Evolutionary conservation across 2,888 invertebrate species (phyloP).

Genomic region (Orchesellides sinensis): DNA sequence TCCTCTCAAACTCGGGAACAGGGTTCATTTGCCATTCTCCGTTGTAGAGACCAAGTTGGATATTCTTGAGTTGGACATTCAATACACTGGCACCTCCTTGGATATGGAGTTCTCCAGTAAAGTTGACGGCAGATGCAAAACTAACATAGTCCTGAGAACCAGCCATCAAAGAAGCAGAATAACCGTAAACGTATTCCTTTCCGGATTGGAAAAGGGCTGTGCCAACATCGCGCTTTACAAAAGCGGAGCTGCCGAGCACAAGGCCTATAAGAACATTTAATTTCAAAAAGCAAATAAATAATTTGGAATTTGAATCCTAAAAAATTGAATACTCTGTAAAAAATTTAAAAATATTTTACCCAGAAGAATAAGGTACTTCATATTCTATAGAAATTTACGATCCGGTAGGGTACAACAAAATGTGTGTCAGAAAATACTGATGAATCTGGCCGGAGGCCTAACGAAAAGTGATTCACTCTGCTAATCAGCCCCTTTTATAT

Average conservation of each 20-base stretch:
- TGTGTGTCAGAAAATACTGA: constrained; percentile 49
- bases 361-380: constrained; percentile 67
- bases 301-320: not conserved
- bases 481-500: constrained; percentile 3
- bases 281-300: not conserved
- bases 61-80: constrained; percentile 68
- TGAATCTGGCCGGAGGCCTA: constrained; percentile 40
- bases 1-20: constrained; percentile 38
- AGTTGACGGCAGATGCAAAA: constrained; percentile 70
- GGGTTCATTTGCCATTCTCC: constrained; percentile 60
- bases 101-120: constrained; percentile 71
- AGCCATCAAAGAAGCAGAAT: constrained; percentile 62
- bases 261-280: constrained; percentile 55
- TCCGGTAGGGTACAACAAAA: constrained; percentile 27
- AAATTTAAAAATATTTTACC: constrained; percentile 48
- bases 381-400: constrained; percentile 19
- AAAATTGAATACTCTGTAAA: not conserved
- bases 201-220: constrained; percentile 70
- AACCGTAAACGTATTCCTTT: constrained; percentile 72
- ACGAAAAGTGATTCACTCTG: constrained; percentile 15
- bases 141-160: constrained; percentile 72
- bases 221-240: constrained; percentile 71
- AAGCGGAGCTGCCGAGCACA: constrained; percentile 71
- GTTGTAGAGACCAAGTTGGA: constrained; percentile 71
- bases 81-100: constrained; percentile 64